These are phyloP conservation scores for Rhodeus uyekii DNA, from an alignment of 2,797 vertebrate genomes.

Conservation along the genomic window DNA sequence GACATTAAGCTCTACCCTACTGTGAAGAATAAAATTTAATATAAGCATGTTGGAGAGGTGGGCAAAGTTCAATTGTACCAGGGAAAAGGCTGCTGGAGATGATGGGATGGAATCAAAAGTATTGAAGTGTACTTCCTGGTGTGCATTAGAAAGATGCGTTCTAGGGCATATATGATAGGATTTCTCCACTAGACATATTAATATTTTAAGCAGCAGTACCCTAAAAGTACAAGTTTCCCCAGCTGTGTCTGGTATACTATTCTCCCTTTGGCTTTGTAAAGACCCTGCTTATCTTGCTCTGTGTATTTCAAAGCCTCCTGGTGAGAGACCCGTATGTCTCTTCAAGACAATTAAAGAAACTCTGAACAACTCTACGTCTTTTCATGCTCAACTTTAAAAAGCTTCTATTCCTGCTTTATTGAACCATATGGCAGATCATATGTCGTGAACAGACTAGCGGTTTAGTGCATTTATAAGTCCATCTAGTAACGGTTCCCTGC, in stretches of 20 bases:
- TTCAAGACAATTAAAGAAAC: conserved; percentile 44
- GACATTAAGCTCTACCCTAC: neutral
- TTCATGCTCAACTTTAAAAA: conserved; percentile 14
- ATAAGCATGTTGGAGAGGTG: neutral
- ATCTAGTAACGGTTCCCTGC: neutral
- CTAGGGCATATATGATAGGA: conserved; percentile 36
- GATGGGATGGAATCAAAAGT: conserved; percentile 37
- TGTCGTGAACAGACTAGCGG: conserved; percentile 4
- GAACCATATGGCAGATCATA: conserved; percentile 1
- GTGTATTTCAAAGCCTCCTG: conserved; percentile 44
- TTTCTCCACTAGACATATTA: conserved; percentile 41
- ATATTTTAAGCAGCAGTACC: conserved; percentile 48
- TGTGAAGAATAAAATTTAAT: neutral
- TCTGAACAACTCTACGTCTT: conserved; percentile 16
- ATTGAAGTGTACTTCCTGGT: conserved; percentile 37
- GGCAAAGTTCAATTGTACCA: neutral
- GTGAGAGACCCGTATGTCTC: conserved; percentile 25
- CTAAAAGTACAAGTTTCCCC: conserved; percentile 42
- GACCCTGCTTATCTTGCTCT: conserved; percentile 46
- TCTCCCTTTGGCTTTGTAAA: conserved; percentile 42
- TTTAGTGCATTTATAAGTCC: neutral
- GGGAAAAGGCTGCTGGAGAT: neutral
- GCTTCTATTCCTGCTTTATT: conserved; percentile 27
- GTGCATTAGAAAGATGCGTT: conserved; percentile 37
- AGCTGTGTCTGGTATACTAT: conserved; percentile 30